Evolutionary conservation across 2,888 invertebrate species (phyloP).

Genomic region (Andrena marginata): DNA sequence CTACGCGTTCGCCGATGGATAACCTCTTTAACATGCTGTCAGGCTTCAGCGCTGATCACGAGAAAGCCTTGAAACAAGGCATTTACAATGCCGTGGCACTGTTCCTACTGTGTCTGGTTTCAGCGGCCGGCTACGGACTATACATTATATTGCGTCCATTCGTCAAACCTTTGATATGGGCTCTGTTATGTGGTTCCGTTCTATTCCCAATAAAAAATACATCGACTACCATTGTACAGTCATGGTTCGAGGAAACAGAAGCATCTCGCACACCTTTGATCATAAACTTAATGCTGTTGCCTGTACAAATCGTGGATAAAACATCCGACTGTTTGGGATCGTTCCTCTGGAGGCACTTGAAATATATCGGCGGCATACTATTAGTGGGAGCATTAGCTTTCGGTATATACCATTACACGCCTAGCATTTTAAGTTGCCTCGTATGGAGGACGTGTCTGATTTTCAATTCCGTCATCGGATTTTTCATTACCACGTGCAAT

Average conservation of each 20-base stretch:
- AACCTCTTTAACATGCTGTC: conserved; percentile 90
- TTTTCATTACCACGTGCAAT: conserved; percentile 86
- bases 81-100: conserved; percentile 95
- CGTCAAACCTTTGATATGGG: conserved; percentile 97
- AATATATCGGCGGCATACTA: conserved; percentile 86
- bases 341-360: conserved; percentile 89
- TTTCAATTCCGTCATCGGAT: conserved; percentile 85
- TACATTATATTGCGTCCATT: conserved; percentile 96
- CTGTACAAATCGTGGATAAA: conserved; percentile 91
- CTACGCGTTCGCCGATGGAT: conserved; percentile 87
- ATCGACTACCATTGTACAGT: conserved; percentile 90
- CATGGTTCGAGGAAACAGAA: conserved; percentile 92
- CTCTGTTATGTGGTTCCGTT: conserved; percentile 97
- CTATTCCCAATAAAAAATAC: conserved; percentile 97
- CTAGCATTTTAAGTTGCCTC: conserved; percentile 87
- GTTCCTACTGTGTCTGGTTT: conserved; percentile 89
- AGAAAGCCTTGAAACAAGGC: conserved; percentile 96
- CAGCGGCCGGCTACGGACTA: conserved; percentile 91
- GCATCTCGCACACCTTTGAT: conserved; percentile 89
- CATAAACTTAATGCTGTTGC: conserved; percentile 88
- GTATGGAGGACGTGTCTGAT: conserved; percentile 87
- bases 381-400: conserved; percentile 86
- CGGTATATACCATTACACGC: conserved; percentile 90
- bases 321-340: conserved; percentile 91
- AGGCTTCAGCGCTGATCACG: conserved; percentile 91